phyloP scores from a whole-genome alignment of 2,888 invertebrate species.

The Podotricha telesiphe region DNA sequence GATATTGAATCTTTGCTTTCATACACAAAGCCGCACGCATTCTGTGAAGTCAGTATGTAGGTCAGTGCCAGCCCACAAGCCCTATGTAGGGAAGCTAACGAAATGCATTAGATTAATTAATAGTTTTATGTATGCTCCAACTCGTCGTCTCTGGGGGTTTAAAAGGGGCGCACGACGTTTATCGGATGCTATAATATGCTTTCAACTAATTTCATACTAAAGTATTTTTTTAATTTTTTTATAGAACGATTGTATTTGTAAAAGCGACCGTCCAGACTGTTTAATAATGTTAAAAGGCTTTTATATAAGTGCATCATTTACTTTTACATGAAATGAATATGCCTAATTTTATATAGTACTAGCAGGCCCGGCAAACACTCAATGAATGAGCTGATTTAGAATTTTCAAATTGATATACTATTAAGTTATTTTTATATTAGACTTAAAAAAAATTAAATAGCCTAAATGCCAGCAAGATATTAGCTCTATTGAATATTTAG shows the following conservation, averaged over 20 bases:
- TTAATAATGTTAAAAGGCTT: constrained; percentile 1
- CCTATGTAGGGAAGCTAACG: constrained; percentile 44
- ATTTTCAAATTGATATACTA: too few species aligned
- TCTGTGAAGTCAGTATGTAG: constrained; percentile 49
- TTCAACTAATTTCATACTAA: constrained; percentile 38
- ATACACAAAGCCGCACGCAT: constrained; percentile 47
- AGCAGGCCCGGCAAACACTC: too few species aligned
- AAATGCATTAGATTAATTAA: constrained; percentile 54
- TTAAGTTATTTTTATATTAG: too few species aligned
- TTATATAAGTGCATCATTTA: neutral
- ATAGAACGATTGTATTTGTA: constrained; percentile 22
- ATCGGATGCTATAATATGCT: constrained; percentile 37
- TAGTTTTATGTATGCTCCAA: constrained; percentile 43
- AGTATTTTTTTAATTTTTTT: constrained; percentile 26
- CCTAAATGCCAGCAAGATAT: too few species aligned
- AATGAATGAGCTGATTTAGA: too few species aligned
- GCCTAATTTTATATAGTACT: too few species aligned
- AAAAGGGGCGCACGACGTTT: constrained; percentile 37
- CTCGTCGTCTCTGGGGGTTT: constrained; percentile 45
- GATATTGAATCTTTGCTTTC: constrained; percentile 44
- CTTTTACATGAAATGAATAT: neutral
- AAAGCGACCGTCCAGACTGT: neutral
- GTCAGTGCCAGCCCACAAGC: constrained; percentile 46
- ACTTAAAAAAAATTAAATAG: too few species aligned
- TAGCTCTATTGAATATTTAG: too few species aligned